phyloP scores from a whole-genome alignment of 2,888 invertebrate species.

The Oasisia sp. region DNA sequence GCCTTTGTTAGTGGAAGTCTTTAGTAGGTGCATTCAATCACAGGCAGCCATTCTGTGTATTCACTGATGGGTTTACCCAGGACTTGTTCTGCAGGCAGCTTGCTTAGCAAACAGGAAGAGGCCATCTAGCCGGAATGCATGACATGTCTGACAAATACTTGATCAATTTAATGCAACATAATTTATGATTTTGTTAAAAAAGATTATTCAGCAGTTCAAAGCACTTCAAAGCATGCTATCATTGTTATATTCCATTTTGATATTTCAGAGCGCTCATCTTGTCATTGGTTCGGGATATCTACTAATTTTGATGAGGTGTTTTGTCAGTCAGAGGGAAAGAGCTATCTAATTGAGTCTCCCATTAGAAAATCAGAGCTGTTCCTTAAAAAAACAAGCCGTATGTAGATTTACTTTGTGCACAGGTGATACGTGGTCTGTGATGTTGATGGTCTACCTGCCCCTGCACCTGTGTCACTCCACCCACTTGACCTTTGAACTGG shows the following conservation, averaged over 20 bases:
- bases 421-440: not conserved
- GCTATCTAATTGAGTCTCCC: not conserved
- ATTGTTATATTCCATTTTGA: not conserved
- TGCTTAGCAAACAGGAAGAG: not conserved
- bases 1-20: not conserved
- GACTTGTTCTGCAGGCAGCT: not conserved
- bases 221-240: not conserved
- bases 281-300: not conserved
- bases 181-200: no score
- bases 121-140: not conserved
- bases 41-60: not conserved
- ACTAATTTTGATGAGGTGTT: not conserved
- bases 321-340: not conserved
- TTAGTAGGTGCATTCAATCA: not conserved
- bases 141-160: not conserved
- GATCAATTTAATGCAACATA: no score
- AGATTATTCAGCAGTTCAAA: no score
- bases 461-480: slow-evolving; percentile 1
- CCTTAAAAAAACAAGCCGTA: not conserved
- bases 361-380: not conserved
- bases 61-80: not conserved
- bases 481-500: not conserved
- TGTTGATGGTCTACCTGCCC: not conserved
- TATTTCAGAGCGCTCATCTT: not conserved
- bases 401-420: not conserved